Percentiles rank a stretch among this genome's conserved stretches.
Conservation (phyloP, 92 coral and sea anemone genomes). For the Epizoanthus rinbou region DNA sequence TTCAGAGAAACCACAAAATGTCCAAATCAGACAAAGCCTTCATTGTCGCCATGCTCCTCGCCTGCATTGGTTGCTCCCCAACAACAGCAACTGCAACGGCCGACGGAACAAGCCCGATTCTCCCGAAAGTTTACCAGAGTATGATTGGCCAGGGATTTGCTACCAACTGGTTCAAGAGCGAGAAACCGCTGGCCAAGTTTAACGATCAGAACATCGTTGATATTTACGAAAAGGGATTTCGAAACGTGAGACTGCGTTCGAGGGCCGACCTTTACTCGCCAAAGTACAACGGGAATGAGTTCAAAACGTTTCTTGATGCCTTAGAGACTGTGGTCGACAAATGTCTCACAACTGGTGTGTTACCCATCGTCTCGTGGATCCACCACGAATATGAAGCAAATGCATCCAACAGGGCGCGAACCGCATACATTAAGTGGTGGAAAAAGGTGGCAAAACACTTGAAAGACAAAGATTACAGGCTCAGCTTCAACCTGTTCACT, state of each 20-base stretch:
- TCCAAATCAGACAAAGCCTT: too few species aligned
- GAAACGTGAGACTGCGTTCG: constrained; percentile 59
- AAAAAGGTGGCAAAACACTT: constrained; percentile 18
- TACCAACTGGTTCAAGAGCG: constrained; percentile 8
- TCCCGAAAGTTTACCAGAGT: constrained; percentile 45
- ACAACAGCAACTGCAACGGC: background rate
- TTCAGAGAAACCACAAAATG: too few species aligned
- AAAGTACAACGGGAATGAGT: constrained; percentile 37
- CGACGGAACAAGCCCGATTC: background rate
- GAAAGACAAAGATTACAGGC: background rate
- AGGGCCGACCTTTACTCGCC: constrained; percentile 50
- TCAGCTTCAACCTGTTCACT: too few species aligned
- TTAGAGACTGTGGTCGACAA: constrained; percentile 51
- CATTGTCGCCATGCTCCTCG: too few species aligned
- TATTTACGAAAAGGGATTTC: constrained; percentile 48
- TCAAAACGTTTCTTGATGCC: constrained; percentile 26
- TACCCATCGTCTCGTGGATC: constrained; percentile 16
- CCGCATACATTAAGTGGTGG: constrained; percentile 45
- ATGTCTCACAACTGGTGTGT: constrained; percentile 34
- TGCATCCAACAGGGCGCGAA: constrained; percentile 46
- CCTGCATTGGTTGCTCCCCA: too few species aligned
- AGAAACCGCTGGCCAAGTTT: constrained; percentile 49
- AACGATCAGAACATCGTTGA: constrained; percentile 56
- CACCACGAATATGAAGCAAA: constrained; percentile 52
- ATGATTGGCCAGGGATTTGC: constrained; percentile 53